Conservation (phyloP, 2,888 invertebrate genomes). For the Hedya salicella region DNA sequence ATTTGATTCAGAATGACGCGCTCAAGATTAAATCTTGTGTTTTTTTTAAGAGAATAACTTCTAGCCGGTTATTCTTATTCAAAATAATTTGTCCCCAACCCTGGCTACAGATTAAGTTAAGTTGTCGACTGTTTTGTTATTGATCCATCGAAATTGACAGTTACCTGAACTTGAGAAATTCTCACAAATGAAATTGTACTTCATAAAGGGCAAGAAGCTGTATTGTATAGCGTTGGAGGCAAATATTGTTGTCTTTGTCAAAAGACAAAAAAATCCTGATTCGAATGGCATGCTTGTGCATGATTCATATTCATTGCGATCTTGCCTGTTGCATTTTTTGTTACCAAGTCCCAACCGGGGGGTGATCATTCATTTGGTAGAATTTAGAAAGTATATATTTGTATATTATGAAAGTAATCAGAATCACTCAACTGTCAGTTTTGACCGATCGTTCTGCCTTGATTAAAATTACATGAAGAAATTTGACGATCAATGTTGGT, state of each 20-base stretch:
- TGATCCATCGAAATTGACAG: conserved; percentile 12
- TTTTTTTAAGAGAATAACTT: too few relatives aligned
- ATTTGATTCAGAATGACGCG: too few relatives aligned
- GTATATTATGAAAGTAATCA: conserved; percentile 7
- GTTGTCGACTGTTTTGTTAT: neutral
- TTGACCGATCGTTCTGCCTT: conserved; percentile 19
- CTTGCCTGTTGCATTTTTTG: neutral
- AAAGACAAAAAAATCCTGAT: too few relatives aligned
- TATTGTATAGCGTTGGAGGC: too few relatives aligned
- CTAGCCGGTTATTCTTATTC: too few relatives aligned
- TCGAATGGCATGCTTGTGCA: neutral
- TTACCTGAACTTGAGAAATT: neutral
- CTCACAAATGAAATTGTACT: neutral
- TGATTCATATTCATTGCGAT: neutral
- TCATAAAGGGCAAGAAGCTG: neutral
- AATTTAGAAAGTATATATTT: conserved; percentile 2
- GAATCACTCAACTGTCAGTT: conserved; percentile 22
- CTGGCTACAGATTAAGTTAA: neutral
- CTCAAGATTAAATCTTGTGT: too few relatives aligned
- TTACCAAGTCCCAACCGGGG: neutral
- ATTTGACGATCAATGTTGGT: neutral
- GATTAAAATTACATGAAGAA: conserved; percentile 3
- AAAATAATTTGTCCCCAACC: too few relatives aligned
- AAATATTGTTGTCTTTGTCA: neutral
- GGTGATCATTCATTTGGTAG: conserved; percentile 6